Base-by-base conservation (phyloP, 2,113 vertebrate genomes). In the Mesembrinibis cayennensis region DNA sequence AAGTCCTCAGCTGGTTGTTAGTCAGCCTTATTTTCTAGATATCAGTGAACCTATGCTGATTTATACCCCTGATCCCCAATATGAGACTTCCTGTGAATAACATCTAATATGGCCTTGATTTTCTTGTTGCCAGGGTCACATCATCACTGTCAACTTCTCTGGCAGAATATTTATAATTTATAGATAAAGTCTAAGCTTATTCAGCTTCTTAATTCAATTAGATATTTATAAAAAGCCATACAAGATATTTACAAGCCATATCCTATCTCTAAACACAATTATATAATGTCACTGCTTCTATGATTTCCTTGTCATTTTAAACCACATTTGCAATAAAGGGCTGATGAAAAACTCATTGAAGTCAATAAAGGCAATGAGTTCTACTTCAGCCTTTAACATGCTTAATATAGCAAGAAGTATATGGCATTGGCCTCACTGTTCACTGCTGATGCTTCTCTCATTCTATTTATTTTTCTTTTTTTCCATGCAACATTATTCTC, bases 321-420 rank as follows among this genome's bases (percentile, higher is more conserved):
- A 76, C 29, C 9, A 13, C 8, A 3, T 85, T 85, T 93, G 91
- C 45, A 90, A 30, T 74, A 59, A 95, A 14, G 21, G 61, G 42
- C 42, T 92, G 86, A 88, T 82, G 82, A 94, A 94, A 97, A 90
- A 6, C 47, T 92, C 52, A 38, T 50, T 92, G 66, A 92, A 88
- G 74, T 88, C 74, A 76, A n/a, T 71, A 62, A 87, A 90, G 49
- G 65, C 78, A 83, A 81, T 44, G 49, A 77, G 40, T 81, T 92
- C 77, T 89, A 25, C 81, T 87, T 89, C 52, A 61, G 29, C 59
- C 15, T 82, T 93, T 89, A 58, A 70, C 11, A 29, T 5, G 16
- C 22, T 84, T 82, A 77, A 42, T 89, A 49, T 19, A 72, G 34
- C 23, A 90, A 53, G 10, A 63, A 86, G 3, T 45, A 7, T 58